Conservation (phyloP, 2,113 vertebrate genomes). For the Carassius auratus region DNA sequence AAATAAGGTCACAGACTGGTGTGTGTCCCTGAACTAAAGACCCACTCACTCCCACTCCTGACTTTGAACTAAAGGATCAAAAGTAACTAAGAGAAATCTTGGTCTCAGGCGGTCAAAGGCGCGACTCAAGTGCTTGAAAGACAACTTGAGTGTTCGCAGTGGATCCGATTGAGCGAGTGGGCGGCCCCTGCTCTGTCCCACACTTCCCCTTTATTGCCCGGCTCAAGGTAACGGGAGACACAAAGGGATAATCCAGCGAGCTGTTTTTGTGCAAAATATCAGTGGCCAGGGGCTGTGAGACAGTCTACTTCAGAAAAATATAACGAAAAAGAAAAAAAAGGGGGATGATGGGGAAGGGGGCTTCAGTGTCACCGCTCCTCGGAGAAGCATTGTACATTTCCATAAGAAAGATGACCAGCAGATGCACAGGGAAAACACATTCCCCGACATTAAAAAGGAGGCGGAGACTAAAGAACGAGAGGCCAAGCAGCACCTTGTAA, state of each 20-base stretch:
- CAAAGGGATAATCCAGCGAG: conserved; percentile 84
- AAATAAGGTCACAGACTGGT: conserved; percentile 80
- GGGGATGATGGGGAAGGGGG: conserved; percentile 59
- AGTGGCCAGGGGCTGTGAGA: conserved; percentile 93
- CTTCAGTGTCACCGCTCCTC: conserved; percentile 67
- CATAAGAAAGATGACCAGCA: conserved; percentile 97
- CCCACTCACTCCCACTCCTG: conserved; percentile 52
- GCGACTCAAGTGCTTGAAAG: conserved; percentile 73
- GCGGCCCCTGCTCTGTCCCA: conserved; percentile 55
- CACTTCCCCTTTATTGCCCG: conserved; percentile 53
- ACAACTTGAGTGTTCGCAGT: conserved; percentile 73
- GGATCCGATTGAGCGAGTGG: conserved; percentile 72
- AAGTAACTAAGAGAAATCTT: conserved; percentile 75
- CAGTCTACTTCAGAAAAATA: conserved; percentile 90
- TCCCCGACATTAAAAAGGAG: conserved; percentile 92
- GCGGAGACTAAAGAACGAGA: conserved; percentile 88
- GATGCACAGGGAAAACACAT: conserved; percentile 93
- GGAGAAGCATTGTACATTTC: conserved; percentile 92
- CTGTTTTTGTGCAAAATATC: conserved; percentile 89
- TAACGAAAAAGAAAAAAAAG: conserved; percentile 83
- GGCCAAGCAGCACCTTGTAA: conserved; percentile 88
- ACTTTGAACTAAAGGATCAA: conserved; percentile 82
- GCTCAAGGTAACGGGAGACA: conserved; percentile 76
- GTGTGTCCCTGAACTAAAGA: conserved; percentile 62
- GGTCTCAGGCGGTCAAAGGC: conserved; percentile 71